Evolutionary conservation across 1,140 invertebrate genomes (phyloP), one percentile per base, ranked within the genome.

Genomic region (Saxidomus purpurata): DNA sequence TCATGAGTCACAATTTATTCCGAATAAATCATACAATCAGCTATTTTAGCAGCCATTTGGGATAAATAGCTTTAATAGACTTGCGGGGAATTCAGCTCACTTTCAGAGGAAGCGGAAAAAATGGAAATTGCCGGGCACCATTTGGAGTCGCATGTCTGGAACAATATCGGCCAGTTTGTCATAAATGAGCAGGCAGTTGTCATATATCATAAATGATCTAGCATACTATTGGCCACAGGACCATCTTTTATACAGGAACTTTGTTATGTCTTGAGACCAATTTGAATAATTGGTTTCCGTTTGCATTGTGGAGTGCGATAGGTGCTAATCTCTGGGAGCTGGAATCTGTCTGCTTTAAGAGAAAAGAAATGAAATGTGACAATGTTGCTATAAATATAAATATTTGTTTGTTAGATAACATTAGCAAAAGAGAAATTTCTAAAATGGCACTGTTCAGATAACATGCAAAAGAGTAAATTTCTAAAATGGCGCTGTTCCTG

Each of bases 161-260:
- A 71, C 67, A 38, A 71, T 71, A 71, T 36, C 67, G 22, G 67
- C 22, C 22, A 38, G 34, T 38, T 38, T 71, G 67, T 40, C 34
- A 36, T 71, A 71, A 71, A 38, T 71, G 67, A 71, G 34, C 67
- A 71, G 19, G 34, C 67, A 38, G 67, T 71, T 71, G 67, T 71
- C 67, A 38, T 71, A 71, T 71, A 36, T 71, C 67, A 71, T 71
- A 17, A 38, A 71, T 13, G 34, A 36, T 71, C 34, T 71, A 15
- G 67, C 34, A 71, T 38, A 40, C 28, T 36, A 71, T 40, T 71
- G 67, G 34, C 34, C 34, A 11, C 34, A 38, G 34, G 67, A n/a
- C 36, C 8, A 71, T 36, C 34, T 71, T 71, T 38, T 38, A 38
- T 71, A 28, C 17, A 0, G 31, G 31, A 59, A 59, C 19, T 6